Evolutionary conservation across 2,113 vertebrate genomes (phyloP), one percentile per base, ranked within the genome.

Genomic region (Herpailurus yagouaroundi): DNA sequence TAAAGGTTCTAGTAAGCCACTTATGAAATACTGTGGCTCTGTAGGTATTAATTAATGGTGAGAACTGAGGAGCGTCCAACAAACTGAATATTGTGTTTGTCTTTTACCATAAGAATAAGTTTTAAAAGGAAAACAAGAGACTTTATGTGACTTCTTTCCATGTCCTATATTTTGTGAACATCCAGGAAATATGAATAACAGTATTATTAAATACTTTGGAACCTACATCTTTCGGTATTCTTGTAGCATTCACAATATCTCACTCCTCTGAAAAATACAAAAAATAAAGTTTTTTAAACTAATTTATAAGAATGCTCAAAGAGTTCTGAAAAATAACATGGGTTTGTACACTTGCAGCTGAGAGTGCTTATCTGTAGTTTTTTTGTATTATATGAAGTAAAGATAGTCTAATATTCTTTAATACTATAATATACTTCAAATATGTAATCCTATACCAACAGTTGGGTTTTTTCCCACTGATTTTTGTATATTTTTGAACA

Each of bases 81-180:
- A 77, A 68, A 52, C 11, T 27, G 33, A 69, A 76, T 91, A 85
- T 36, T 96, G 19, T 76, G 79, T 97, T 95, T 69, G 50, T 97
- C n/a, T 95, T 97, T 95, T 95, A 79, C 36, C 33, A 66, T 94
- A 97, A 97, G 77, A 48, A 29, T 74, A 38, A 77, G 5, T 94
- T 97, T 95, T 52, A 66, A 9, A 73, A 91, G 1, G 4, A 95
- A 68, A 55, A 52, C 11, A 55, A 63, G 25, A 60, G 4, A 66
- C 86, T 83, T 69, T 89, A 36, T 93, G 33, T 86, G 66, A 92
- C 21, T 92, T 74, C 19, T 93, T 45, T 86, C 29, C 41, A 27
- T 95, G 31, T 48, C 9, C 4, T 91, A 10, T 8, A 80, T 82
- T 96, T 95, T 96, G 55, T 95, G 10, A 85, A 41, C 41, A 81